phyloP scores from a whole-genome alignment of 2,888 invertebrate species.

The Volucella inanis region DNA sequence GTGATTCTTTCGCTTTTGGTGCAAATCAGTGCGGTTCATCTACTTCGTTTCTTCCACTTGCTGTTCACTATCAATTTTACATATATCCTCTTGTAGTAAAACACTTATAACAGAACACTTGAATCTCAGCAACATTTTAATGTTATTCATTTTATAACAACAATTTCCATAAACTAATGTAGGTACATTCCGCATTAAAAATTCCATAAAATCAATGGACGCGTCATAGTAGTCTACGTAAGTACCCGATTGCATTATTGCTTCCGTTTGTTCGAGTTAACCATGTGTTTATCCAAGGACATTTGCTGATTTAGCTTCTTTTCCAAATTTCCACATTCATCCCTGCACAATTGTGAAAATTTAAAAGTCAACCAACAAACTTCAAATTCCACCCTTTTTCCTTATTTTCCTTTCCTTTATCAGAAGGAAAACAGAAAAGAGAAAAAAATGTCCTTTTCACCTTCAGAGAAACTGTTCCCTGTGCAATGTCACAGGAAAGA shows the following conservation, averaged over 20 bases:
- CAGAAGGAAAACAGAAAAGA: not conserved
- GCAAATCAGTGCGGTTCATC: too few relatives aligned
- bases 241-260: slow-evolving; percentile 56
- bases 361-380: slow-evolving; percentile 62
- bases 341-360: slow-evolving; percentile 7
- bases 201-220: slow-evolving; percentile 47
- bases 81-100: too few relatives aligned
- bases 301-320: slow-evolving; percentile 68
- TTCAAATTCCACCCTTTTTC: slow-evolving; percentile 23
- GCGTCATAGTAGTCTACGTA: slow-evolving; percentile 13
- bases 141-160: too few relatives aligned
- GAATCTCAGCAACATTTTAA: too few relatives aligned
- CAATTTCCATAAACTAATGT: slow-evolving; percentile 26
- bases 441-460: slow-evolving; percentile 49
- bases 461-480: slow-evolving; percentile 24
- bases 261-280: slow-evolving; percentile 7
- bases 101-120: too few relatives aligned
- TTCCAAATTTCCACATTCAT: slow-evolving; percentile 27
- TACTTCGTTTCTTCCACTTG: too few relatives aligned
- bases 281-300: slow-evolving; percentile 17
- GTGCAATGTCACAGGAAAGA: slow-evolving; percentile 53
- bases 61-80: too few relatives aligned
- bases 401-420: not conserved
- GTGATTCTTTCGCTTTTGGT: too few relatives aligned
- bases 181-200: slow-evolving; percentile 13